Percentiles rank a stretch among this genome's conserved stretches.
Conservation (phyloP, 2,797 vertebrate species). For the Semotilus atromaculatus region DNA sequence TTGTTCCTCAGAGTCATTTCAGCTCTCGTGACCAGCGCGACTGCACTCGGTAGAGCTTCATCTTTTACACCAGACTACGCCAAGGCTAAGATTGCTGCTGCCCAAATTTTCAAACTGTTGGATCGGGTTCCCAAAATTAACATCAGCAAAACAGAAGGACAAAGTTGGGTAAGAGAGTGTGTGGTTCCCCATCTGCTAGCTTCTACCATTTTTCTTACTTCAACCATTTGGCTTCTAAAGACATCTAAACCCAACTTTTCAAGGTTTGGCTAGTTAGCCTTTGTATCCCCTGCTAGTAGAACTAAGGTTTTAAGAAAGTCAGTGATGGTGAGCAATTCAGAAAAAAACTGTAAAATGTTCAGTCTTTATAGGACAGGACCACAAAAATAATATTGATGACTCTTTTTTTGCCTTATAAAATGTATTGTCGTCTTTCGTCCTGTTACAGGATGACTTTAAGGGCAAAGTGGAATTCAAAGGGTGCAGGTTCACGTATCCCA, state of each 20-base stretch:
- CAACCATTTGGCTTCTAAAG: neutral
- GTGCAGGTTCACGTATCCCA: conserved; percentile 84
- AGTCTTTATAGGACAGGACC: neutral
- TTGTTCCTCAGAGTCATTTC: conserved; percentile 78
- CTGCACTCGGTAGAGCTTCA: conserved; percentile 79
- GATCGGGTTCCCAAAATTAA: conserved; percentile 80
- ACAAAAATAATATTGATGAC: neutral
- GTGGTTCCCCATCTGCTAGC: neutral
- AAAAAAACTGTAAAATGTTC: neutral
- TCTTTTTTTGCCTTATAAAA: neutral
- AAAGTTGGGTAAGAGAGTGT: conserved; percentile 77
- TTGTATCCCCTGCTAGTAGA: neutral
- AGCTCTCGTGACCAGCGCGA: conserved; percentile 80
- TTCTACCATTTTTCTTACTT: neutral
- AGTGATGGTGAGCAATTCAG: too few relatives aligned
- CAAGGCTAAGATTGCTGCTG: conserved; percentile 84
- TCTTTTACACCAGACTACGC: conserved; percentile 85
- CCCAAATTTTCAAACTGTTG: conserved; percentile 79
- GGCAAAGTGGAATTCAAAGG: conserved; percentile 78
- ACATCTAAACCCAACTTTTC: neutral
- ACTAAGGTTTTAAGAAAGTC: too few relatives aligned
- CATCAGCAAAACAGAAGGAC: conserved; percentile 66
- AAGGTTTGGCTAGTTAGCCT: neutral
- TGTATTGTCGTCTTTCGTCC: neutral
- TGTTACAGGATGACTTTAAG: conserved; percentile 76